Evolutionary conservation across 2,113 vertebrate genomes (phyloP).

Genomic region (Corydoras sp.): DNA sequence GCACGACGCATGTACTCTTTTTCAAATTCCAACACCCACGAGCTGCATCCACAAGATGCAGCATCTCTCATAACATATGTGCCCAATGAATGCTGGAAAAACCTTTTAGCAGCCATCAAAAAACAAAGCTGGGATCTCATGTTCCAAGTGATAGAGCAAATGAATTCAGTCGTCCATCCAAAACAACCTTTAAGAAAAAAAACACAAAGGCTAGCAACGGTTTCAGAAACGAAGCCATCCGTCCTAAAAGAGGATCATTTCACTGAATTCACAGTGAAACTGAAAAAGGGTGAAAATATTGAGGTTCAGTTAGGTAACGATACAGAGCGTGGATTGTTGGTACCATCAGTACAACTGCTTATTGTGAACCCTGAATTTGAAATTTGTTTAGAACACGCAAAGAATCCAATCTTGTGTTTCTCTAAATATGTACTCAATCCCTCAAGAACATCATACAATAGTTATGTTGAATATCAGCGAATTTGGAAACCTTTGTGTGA

Average conservation of each 20-base stretch:
- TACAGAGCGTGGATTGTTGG: constrained; percentile 52
- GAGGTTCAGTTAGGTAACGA: constrained; percentile 30
- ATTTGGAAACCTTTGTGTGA: constrained; percentile 74
- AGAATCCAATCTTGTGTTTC: constrained; percentile 71
- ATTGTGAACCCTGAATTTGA: constrained; percentile 65
- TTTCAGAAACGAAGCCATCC: not conserved
- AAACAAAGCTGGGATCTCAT: constrained; percentile 38
- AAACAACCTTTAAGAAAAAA: not conserved
- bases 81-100: constrained; percentile 47
- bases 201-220: not conserved
- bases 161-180: constrained; percentile 7
- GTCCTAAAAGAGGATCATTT: constrained; percentile 50
- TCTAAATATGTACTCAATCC: constrained; percentile 12
- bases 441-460: constrained; percentile 42
- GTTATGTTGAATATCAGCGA: constrained; percentile 50
- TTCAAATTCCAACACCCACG: constrained; percentile 13
- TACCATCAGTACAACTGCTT: constrained; percentile 69
- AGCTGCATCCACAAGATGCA: constrained; percentile 24
- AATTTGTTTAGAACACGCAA: constrained; percentile 77
- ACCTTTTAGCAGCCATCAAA: constrained; percentile 53
- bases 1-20: constrained; percentile 66
- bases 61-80: constrained; percentile 28
- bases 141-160: constrained; percentile 9
- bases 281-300: constrained; percentile 39
- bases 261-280: constrained; percentile 55